These are phyloP conservation scores for Pinctada fucata DNA, from an alignment of 2,888 invertebrate genomes.

Conservation along the genomic window DNA sequence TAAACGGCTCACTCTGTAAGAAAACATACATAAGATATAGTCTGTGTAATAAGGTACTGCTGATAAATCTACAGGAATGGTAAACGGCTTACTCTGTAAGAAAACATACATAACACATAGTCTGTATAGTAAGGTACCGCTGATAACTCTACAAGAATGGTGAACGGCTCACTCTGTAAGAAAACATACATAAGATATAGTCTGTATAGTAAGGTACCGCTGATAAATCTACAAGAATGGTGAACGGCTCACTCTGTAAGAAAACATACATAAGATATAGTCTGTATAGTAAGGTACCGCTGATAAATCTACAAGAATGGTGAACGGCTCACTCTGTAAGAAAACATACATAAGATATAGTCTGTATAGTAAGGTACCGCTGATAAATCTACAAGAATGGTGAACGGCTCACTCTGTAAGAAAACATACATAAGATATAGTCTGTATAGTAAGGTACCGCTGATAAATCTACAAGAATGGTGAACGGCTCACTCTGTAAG, in stretches of 20 bases:
- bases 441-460: too few species aligned
- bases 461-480: too few species aligned
- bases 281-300: too few species aligned
- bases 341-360: too few species aligned
- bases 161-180: too few species aligned
- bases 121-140: too few species aligned
- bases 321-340: too few species aligned
- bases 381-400: slow-evolving; percentile 84
- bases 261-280: slow-evolving; percentile 10
- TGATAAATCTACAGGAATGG: slow-evolving; percentile 84
- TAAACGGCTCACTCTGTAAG: too few species aligned
- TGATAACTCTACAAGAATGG: too few species aligned
- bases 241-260: slow-evolving; percentile 86
- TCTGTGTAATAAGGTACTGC: slow-evolving; percentile 88
- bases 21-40: slow-evolving; percentile 5
- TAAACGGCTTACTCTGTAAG: slow-evolving; percentile 86
- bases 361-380: slow-evolving; percentile 88
- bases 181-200: too few species aligned
- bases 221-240: slow-evolving; percentile 84
- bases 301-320: too few species aligned
- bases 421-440: slow-evolving; percentile 6
- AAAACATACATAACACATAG: slow-evolving; percentile 5
- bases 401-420: slow-evolving; percentile 86
- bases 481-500: too few species aligned
- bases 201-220: slow-evolving; percentile 88